A percentile compares a stretch with the other conserved stretches of the same genome.
phyloP scores from a whole-genome alignment of 2,888 invertebrate species.

The Xanthorhoe designata region DNA sequence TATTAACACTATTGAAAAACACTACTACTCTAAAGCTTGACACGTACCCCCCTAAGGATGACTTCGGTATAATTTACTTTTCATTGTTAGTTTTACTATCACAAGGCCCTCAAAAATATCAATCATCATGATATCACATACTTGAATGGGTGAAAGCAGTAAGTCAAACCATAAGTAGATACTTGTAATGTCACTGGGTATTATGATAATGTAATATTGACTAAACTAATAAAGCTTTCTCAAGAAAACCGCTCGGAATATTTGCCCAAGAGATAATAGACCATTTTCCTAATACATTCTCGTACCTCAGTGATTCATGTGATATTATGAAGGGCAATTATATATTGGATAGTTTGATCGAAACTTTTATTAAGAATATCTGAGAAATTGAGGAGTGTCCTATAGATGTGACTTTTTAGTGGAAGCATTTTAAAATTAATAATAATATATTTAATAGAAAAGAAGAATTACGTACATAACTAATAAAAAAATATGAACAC shows the following conservation, averaged over 20 bases:
- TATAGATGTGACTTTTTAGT: not conserved
- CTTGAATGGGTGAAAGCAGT: slow-evolving; percentile 2
- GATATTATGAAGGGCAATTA: slow-evolving; percentile 22
- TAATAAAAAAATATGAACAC: no score
- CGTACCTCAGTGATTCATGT: slow-evolving; percentile 24
- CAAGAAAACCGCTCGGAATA: slow-evolving; percentile 30
- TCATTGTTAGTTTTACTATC: not conserved
- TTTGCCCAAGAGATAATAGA: slow-evolving; percentile 29
- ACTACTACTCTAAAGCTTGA: no score
- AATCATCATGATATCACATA: not conserved
- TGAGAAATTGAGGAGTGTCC: not conserved
- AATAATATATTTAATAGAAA: no score
- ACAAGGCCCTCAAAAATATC: not conserved
- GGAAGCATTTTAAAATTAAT: no score
- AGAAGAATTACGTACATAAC: not conserved
- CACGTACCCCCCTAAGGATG: not conserved
- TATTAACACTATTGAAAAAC: no score
- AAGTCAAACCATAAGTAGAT: slow-evolving; percentile 7
- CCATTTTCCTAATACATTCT: slow-evolving; percentile 22
- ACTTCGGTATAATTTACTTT: not conserved
- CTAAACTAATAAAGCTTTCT: slow-evolving; percentile 32
- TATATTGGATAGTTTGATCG: slow-evolving; percentile 22
- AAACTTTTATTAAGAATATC: slow-evolving; percentile 3
- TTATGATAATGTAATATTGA: slow-evolving; percentile 37
- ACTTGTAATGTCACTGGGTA: slow-evolving; percentile 23